Evolutionary conservation across 1,140 invertebrate species (phyloP), one percentile per base, ranked within the genome.

Genomic region (Sycobia sp.): DNA sequence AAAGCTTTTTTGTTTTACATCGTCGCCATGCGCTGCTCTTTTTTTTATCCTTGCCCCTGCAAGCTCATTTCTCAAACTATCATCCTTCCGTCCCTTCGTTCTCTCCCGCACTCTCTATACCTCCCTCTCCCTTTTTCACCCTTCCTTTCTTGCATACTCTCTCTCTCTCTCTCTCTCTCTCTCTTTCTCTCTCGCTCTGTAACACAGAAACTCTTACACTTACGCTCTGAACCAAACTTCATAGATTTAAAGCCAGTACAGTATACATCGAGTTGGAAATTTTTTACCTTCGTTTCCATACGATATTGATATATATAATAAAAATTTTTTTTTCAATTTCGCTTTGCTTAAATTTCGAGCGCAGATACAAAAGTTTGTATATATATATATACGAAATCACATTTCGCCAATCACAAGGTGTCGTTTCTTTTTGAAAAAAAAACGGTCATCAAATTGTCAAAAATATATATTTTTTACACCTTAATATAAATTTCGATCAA

Each of bases 21-120:
- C 14, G 32, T 58, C 58, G 43, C 60, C 27, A 11, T 41, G 64
- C 56, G 64, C 57, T 61, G 49, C 56, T 39, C 29, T 49, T 74
- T 72, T n/a, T n/a, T 71, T 71, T 67, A 71, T 71, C 76, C 72
- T 76, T 79, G 74, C 76, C 72, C 76, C 74, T 76, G 78, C 74
- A 79, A 80, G 76, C 76, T 55, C 53, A 55, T 39, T n/a, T n/a
- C n/a, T 47, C 74, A 68, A 73, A 71, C 67, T n/a, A n/a, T 69
- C 69, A 74, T 68, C 72, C 70, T 73, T 67, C n/a, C n/a, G n/a
- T 57, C n/a, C 64, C n/a, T 11, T 34, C 41, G 11, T 38, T 51
- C 16, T 23, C 9, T 51, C 34, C 25, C 49, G 14, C 29, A 32
- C 11, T 51, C 22, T 32, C n/a, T 18, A 32, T 11, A 25, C 14